Percentiles rank a stretch among this genome's conserved stretches.
phyloP scores from a whole-genome alignment of 1,140 invertebrate genomes.

The Drosophila lacteicornis region DNA sequence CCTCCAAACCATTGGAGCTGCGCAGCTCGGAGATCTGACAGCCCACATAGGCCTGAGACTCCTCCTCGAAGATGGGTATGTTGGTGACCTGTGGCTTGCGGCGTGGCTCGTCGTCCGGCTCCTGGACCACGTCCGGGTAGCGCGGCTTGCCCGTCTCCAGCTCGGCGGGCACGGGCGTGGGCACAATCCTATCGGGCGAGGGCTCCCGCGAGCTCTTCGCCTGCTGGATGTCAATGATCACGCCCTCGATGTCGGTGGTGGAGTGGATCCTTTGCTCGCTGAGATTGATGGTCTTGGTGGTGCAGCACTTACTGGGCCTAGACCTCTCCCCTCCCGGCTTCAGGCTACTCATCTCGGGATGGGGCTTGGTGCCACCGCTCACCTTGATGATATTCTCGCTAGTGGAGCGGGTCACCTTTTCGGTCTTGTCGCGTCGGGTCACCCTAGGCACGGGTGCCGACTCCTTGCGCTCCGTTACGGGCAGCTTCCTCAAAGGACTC shows the following conservation, averaged over 20 bases:
- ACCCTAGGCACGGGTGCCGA: constrained; percentile 76
- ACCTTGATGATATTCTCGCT: constrained; percentile 86
- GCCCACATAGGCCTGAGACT: constrained; percentile 74
- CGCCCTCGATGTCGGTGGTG: constrained; percentile 78
- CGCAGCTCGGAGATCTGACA: constrained; percentile 81
- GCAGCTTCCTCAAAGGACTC: constrained; percentile 51
- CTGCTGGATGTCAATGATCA: constrained; percentile 88
- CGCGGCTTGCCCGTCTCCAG: constrained; percentile 87
- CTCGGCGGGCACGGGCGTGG: constrained; percentile 87
- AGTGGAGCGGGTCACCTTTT: constrained; percentile 86
- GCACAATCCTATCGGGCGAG: constrained; percentile 88
- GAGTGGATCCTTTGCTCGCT: constrained; percentile 65
- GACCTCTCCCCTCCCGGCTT: constrained; percentile 45
- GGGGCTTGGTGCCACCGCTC: constrained; percentile 71
- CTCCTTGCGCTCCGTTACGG: constrained; percentile 79
- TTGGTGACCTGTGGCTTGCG: constrained; percentile 83
- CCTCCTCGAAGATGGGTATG: constrained; percentile 84
- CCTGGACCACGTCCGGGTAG: constrained; percentile 89
- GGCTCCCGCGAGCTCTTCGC: constrained; percentile 90
- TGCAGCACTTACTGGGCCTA: constrained; percentile 80
- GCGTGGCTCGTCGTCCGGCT: constrained; percentile 88
- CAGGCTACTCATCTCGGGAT: constrained; percentile 60
- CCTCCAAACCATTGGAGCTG: constrained; percentile 63
- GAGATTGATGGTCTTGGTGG: constrained; percentile 85
- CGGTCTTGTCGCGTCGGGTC: constrained; percentile 84